These are phyloP conservation scores for Origma solitaria DNA, from an alignment of 2,113 vertebrate species.

Conservation along the genomic window DNA sequence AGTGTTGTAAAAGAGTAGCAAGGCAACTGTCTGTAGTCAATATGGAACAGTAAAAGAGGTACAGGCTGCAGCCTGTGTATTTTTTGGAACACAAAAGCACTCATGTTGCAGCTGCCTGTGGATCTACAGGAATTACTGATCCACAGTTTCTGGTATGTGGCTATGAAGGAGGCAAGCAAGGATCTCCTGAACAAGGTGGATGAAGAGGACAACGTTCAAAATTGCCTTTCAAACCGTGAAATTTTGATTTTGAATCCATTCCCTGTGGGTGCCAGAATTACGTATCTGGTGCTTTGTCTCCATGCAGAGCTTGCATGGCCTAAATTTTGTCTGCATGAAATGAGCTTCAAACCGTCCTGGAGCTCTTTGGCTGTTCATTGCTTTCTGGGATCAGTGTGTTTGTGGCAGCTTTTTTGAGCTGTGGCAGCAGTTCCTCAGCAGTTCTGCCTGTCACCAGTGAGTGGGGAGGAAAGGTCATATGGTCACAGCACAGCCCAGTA, in stretches of 20 bases:
- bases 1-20: not conserved
- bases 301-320: rapidly evolving
- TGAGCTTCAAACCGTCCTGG: not conserved
- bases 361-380: not conserved
- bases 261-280: not conserved
- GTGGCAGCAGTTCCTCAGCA: not conserved
- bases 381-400: not conserved
- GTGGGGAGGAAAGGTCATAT: not conserved
- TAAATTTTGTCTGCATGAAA: not conserved
- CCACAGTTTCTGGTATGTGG: not conserved
- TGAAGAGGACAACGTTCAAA: not conserved
- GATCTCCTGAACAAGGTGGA: not conserved
- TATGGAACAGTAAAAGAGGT: not conserved
- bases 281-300: not conserved
- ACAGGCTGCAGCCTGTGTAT: not conserved
- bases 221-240: not conserved
- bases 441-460: not conserved
- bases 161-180: not conserved
- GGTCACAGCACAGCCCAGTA: not conserved
- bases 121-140: not conserved
- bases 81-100: not conserved
- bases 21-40: not conserved
- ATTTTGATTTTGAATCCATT: not conserved
- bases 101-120: not conserved
- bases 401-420: not conserved